Percentiles rank a stretch among this genome's conserved stretches.
phyloP scores from a whole-genome alignment of 1,140 invertebrate genomes.

The Cydia fagiglandana region DNA sequence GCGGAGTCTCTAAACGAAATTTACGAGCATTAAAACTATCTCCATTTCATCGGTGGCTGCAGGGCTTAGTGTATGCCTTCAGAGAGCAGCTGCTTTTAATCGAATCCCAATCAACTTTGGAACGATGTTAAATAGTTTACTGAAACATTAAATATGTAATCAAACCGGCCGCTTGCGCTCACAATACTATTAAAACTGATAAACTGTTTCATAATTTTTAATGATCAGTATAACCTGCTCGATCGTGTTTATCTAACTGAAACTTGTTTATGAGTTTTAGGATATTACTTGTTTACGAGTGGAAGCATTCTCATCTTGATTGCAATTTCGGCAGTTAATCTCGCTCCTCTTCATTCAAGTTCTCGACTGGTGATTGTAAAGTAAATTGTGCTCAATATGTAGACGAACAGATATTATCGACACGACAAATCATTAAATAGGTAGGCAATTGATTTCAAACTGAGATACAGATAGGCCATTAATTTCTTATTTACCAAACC shows the following conservation, averaged over 20 bases:
- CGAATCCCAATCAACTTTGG: constrained; percentile 68
- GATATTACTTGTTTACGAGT: constrained; percentile 27
- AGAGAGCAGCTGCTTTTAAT: constrained; percentile 64
- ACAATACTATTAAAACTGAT: constrained; percentile 54
- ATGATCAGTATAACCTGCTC: constrained; percentile 38
- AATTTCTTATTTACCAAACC: constrained; percentile 69
- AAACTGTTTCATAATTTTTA: constrained; percentile 57
- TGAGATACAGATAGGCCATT: constrained; percentile 64
- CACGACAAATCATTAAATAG: constrained; percentile 54
- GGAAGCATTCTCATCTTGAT: constrained; percentile 10
- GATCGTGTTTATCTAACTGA: constrained; percentile 36
- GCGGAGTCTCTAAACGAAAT: constrained; percentile 62
- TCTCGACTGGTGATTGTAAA: constrained; percentile 9
- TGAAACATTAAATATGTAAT: constrained; percentile 67
- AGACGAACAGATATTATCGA: constrained; percentile 41
- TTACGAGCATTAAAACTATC: constrained; percentile 77
- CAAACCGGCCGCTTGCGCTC: constrained; percentile 56
- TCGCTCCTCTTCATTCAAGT: background rate
- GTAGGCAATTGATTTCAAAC: constrained; percentile 58
- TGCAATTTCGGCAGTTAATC: constrained; percentile 21
- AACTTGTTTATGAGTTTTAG: constrained; percentile 46
- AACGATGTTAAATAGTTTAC: constrained; percentile 68
- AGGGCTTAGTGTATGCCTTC: constrained; percentile 55
- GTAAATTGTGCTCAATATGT: constrained; percentile 27
- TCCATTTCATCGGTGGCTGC: constrained; percentile 60